phyloP scores from a whole-genome alignment of 2,113 vertebrate genomes.

The Cathartes aura region DNA sequence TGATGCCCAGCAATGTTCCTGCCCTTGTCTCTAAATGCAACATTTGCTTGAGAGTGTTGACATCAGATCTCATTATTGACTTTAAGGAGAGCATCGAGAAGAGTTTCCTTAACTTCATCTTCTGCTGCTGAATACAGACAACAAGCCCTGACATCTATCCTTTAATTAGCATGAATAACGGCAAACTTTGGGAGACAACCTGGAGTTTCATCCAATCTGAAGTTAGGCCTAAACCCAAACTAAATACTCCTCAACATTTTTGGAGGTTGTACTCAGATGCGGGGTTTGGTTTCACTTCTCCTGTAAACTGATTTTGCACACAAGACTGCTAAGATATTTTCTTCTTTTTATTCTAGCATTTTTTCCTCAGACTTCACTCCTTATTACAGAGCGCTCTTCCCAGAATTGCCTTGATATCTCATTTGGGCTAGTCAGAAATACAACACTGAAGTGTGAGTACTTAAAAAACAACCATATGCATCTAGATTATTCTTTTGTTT shows the following conservation, averaged over 20 bases:
- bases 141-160: background rate
- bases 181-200: background rate
- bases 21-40: background rate
- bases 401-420: background rate
- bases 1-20: background rate
- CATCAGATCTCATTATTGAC: background rate
- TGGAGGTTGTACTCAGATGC: background rate
- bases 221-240: conserved; percentile 9
- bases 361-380: background rate
- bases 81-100: background rate
- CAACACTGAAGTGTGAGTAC: background rate
- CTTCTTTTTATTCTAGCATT: background rate
- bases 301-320: background rate
- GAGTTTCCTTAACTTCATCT: background rate
- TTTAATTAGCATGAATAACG: background rate
- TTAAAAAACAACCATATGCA: background rate
- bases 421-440: background rate
- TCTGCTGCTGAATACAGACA: background rate
- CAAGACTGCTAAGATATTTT: background rate
- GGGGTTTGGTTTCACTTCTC: background rate
- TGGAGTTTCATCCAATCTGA: background rate
- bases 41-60: background rate
- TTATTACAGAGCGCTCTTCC: background rate
- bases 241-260: conserved; percentile 7
- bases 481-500: background rate